Base-by-base conservation (phyloP, 35 echinoderm and acorn worm genomes). In the Heliocidaris tuberculata region DNA sequence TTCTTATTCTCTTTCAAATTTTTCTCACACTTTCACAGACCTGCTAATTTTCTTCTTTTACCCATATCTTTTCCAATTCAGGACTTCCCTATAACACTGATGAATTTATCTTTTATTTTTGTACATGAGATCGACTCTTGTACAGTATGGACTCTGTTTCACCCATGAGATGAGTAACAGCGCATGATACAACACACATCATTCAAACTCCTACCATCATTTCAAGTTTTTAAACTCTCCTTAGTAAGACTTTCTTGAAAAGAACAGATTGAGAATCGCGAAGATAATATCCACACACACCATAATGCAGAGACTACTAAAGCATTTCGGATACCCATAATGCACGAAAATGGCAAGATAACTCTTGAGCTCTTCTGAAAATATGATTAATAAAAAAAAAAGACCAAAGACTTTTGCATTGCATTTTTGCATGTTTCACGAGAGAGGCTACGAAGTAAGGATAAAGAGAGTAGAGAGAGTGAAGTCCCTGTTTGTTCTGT, bases 401-500 rank as follows among this genome's bases (percentile, higher is more conserved):
- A n/a, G 24, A 78, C 65, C n/a, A 27, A 78, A 78, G 65, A 78
- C 50, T 6, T 78, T 21, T 78, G 65, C 65, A 78, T 78, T 78
- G 65, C 65, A 78, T 78, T 19, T 21, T 78, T 78, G 65, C 65
- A 78, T 56, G 52, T 56, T 56, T 2, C 11, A 56, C 27, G 65
- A 78, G 65, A 78, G 65, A 78, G 65, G 21, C 65, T 19, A n/a
- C 21, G 65, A 24, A 78, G 17, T 78, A 27, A 78, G 21, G 65
- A 78, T 19, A 78, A 19, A 71, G 61, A 78, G 65, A 78, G 60
- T 24, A 42, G 60, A 70, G 60, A 5, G 60, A 70, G 60, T 70
- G 60, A 70, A 70, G 65, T 78, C 65, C 65, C 65, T 78, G 65
- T 78, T 78, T 78, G 65, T 78, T 78, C 65, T 19, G 65, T 78